phyloP scores from a whole-genome alignment of 2,888 invertebrate genomes.

The Dermolepida albohirtum region DNA sequence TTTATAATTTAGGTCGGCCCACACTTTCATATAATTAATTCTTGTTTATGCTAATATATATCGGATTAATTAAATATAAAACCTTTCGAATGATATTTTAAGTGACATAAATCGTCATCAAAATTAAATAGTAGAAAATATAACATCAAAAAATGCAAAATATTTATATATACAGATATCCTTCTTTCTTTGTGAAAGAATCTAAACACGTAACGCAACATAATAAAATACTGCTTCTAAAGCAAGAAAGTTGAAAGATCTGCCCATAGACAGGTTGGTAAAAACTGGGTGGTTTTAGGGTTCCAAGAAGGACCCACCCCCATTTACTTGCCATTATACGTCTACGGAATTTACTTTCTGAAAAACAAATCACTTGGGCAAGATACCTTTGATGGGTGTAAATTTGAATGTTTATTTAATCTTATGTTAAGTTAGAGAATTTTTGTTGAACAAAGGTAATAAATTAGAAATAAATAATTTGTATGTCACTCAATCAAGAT shows the following conservation, averaged over 20 bases:
- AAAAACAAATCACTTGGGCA: conserved; percentile 60
- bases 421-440: conserved; percentile 8
- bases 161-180: too few species aligned
- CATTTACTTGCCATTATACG: conserved; percentile 61
- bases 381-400: conserved; percentile 44
- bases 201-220: conserved; percentile 18
- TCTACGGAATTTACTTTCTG: conserved; percentile 59
- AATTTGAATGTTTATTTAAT: neutral
- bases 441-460: conserved; percentile 22
- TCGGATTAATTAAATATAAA: too few species aligned
- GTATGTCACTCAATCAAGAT: too few species aligned
- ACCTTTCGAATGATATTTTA: too few species aligned
- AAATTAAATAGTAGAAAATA: too few species aligned
- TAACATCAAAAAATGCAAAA: too few species aligned
- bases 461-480: too few species aligned
- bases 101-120: too few species aligned
- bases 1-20: too few species aligned
- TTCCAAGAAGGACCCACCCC: conserved; percentile 60
- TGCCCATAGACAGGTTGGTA: conserved; percentile 34
- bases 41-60: too few species aligned
- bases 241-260: conserved; percentile 34
- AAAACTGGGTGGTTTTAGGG: conserved; percentile 42
- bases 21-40: too few species aligned
- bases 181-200: neutral
- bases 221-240: conserved; percentile 21